phyloP scores from a whole-genome alignment of 2,797 vertebrate species.

The Eutrigla gurnardus region DNA sequence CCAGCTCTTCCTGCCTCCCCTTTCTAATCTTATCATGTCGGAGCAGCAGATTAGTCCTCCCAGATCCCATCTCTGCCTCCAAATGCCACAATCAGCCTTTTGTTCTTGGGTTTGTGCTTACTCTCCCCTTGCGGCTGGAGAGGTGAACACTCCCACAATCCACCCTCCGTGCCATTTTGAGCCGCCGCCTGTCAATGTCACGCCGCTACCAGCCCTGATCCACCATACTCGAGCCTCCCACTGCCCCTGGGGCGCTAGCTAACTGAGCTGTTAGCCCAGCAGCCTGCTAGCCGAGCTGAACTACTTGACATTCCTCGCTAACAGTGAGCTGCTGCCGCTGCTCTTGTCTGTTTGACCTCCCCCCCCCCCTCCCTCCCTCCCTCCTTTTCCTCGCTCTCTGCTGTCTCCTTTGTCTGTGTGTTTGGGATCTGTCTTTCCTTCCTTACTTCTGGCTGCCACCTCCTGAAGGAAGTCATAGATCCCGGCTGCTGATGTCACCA shows the following conservation, averaged over 20 bases:
- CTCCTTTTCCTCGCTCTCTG: constrained; percentile 11
- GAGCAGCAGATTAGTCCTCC: constrained; percentile 83
- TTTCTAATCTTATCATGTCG: constrained; percentile 85
- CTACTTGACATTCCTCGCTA: constrained; percentile 77
- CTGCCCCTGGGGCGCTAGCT: constrained; percentile 55
- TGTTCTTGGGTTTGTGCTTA: constrained; percentile 70
- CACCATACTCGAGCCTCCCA: constrained; percentile 41
- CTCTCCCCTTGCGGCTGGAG: constrained; percentile 57
- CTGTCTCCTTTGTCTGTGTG: constrained; percentile 68
- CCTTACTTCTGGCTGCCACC: constrained; percentile 66
- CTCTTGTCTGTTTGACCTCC: constrained; percentile 73
- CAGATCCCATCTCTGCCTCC: constrained; percentile 79
- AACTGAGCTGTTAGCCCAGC: constrained; percentile 74
- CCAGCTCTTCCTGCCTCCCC: constrained; percentile 77
- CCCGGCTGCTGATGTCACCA: constrained; percentile 76
- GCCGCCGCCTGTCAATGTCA: constrained; percentile 67
- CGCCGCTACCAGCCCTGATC: constrained; percentile 53
- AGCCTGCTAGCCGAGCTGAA: constrained; percentile 64
- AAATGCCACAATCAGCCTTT: constrained; percentile 81
- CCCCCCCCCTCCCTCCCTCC: constrained; percentile 17
- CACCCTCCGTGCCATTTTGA: constrained; percentile 59
- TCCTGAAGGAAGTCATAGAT: constrained; percentile 81
- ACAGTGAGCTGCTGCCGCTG: constrained; percentile 55
- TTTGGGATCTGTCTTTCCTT: constrained; percentile 72
- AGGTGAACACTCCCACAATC: constrained; percentile 67